phyloP scores from a whole-genome alignment of 2,888 invertebrate species.

The Drosophila nr. perissopoda region DNA sequence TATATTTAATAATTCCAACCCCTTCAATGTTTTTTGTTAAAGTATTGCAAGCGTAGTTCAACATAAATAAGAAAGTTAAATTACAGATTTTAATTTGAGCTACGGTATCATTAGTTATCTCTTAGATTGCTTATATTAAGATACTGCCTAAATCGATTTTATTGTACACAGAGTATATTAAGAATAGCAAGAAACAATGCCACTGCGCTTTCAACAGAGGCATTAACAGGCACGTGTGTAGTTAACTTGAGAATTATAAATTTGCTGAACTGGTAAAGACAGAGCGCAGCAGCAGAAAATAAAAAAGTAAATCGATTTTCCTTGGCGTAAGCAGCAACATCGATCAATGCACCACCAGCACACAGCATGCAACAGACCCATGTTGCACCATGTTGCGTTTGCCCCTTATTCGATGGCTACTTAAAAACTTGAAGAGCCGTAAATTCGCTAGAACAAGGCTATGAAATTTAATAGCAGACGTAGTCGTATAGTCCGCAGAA shows the following conservation, averaged over 20 bases:
- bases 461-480: conserved; percentile 74
- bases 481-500: conserved; percentile 16
- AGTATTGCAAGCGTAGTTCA: too few species aligned
- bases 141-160: not conserved
- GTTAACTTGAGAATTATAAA: conserved; percentile 2
- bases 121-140: not conserved
- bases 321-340: not conserved
- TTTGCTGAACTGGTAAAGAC: not conserved
- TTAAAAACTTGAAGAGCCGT: conserved; percentile 75
- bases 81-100: not conserved
- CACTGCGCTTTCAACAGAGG: not conserved
- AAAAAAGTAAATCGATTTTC: conserved; percentile 1
- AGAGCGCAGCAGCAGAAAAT: not conserved
- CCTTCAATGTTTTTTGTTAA: too few species aligned
- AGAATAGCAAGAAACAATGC: not conserved
- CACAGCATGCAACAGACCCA: conserved; percentile 1
- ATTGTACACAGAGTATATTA: not conserved
- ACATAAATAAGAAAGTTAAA: not conserved
- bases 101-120: not conserved
- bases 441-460: conserved; percentile 72
- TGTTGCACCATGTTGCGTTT: not conserved
- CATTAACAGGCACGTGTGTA: conserved; percentile 1
- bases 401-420: conserved; percentile 42
- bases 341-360: conserved; percentile 22
- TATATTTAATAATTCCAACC: not conserved